Base-by-base conservation (phyloP, 2,888 invertebrate species). In the Apamea sordens region DNA sequence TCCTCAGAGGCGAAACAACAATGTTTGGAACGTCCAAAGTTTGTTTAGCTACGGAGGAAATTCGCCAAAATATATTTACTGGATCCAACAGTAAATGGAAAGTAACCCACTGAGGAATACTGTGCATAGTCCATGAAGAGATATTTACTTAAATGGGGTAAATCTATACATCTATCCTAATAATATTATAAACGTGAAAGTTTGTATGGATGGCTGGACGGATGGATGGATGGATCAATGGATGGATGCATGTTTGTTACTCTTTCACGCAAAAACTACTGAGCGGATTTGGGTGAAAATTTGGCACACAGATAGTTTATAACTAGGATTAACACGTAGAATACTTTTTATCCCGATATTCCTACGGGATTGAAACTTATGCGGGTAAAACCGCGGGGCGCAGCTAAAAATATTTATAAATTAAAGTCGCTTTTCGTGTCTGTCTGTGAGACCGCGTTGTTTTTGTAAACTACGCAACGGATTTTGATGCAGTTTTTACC, bases 31-130 rank as follows among this genome's bases (percentile, higher is more conserved):
- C 81, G 83, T 87, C 86, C 80, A 85, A 89, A 91, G 85, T 91
- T 91, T 89, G 76, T 72, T 77, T 79, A 73, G 77, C 80, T 75
- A 79, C 80, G 77, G 78, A 76, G 85, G 84, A 88, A 91, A 89
- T 89, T 90, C 80, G 83, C 78, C 85, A 79, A 91, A 92, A 90
- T 91, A 92, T 87, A 88, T 90, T 92, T 87, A 86, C 85, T 77
- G 85, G 88, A 90, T 88, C 87, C 82, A 88, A 89, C 88, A 90
- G 83, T 86, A 86, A 85, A 83, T 88, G 80, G 84, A 84, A 89
- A 85, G 81, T 85, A 83, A 80, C 64, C 50, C 88, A 87, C 86
- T 68, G 69, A 83, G 88, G 88, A 89, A 87, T 83, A 87, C 73
- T 61, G 70, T 71, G 76, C 79, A 78, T 79, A 82, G 73, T 41